Conservation (phyloP, 2,797 vertebrate genomes). For the Mus minutoides region DNA sequence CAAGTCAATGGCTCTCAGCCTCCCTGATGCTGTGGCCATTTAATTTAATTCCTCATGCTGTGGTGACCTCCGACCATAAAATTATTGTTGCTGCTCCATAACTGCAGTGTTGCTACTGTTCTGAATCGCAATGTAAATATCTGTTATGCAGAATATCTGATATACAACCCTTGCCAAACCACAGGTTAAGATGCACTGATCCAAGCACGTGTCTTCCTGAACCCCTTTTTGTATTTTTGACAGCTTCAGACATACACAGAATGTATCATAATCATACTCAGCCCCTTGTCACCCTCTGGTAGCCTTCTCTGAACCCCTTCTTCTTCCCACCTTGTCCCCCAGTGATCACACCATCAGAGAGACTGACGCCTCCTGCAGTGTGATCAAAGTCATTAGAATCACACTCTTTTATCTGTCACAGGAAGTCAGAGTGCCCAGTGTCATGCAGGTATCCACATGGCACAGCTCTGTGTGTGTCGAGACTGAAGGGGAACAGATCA, state of each 20-base stretch:
- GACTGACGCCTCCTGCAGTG: too few species aligned
- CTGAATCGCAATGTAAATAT: neutral
- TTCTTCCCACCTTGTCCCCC: neutral
- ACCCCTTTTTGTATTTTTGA: neutral
- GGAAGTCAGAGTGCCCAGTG: neutral
- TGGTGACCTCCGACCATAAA: neutral
- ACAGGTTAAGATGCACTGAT: neutral
- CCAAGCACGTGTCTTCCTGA: neutral
- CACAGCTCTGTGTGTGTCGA: neutral
- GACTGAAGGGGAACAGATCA: neutral
- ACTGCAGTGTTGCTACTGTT: neutral
- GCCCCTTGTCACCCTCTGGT: too few species aligned
- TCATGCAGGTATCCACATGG: neutral
- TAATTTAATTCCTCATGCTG: neutral
- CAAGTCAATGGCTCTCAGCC: neutral
- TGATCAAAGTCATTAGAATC: neutral
- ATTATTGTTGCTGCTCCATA: neutral
- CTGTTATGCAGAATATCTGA: neutral
- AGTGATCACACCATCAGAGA: neutral
- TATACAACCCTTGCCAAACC: neutral
- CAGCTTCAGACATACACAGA: neutral
- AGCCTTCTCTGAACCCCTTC: neutral
- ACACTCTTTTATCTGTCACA: neutral
- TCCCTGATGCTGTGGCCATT: neutral
- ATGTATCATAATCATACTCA: neutral